phyloP scores from a whole-genome alignment of 2,888 invertebrate genomes.

The Cotesia congregata region DNA sequence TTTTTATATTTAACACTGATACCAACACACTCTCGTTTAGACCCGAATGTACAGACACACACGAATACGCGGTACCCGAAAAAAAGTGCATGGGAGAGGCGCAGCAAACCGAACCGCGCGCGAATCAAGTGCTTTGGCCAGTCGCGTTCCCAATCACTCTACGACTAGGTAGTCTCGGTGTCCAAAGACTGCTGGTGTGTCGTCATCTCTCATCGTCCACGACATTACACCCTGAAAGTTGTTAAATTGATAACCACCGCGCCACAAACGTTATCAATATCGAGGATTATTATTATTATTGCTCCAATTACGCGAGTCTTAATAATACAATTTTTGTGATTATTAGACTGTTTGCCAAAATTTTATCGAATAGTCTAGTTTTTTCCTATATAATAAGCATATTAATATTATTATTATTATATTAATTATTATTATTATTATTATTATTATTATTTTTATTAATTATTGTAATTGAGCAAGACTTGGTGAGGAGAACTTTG shows the following conservation, averaged over 20 bases:
- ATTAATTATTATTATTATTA: neutral
- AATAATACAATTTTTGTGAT: neutral
- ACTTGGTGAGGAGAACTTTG: neutral
- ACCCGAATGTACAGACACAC: constrained; percentile 30
- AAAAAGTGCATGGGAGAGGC: constrained; percentile 70
- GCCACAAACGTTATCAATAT: neutral
- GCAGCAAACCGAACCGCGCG: constrained; percentile 69
- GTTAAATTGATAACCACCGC: neutral
- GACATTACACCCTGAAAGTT: constrained; percentile 13
- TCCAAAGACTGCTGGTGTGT: constrained; percentile 56
- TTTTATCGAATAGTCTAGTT: neutral
- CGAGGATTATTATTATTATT: neutral
- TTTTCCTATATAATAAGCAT: neutral
- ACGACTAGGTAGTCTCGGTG: constrained; percentile 71
- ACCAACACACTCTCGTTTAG: constrained; percentile 38
- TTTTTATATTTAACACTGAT: constrained; percentile 30
- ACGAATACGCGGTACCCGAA: constrained; percentile 56
- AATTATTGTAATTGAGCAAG: neutral
- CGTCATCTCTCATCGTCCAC: constrained; percentile 20
- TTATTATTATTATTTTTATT: neutral
- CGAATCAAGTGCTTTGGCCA: constrained; percentile 71
- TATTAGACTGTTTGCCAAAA: constrained; percentile 1
- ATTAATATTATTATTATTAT: neutral
- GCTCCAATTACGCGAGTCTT: neutral
- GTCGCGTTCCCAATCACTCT: constrained; percentile 71